phyloP scores from a whole-genome alignment of 2,113 vertebrate genomes.

The Lophius piscatorius region DNA sequence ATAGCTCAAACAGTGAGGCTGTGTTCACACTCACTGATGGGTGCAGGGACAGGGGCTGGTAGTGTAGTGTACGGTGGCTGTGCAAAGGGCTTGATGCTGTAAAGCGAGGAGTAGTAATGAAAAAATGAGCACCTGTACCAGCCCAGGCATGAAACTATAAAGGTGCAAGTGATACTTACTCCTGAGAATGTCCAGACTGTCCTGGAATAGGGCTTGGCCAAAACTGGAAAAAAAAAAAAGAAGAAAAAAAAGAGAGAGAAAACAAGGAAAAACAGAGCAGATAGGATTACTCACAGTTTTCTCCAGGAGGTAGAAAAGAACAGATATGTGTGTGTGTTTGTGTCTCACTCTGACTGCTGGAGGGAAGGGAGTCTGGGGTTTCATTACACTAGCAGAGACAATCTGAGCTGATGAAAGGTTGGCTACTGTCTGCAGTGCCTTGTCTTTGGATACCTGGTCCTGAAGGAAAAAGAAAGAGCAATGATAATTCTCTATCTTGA shows the following conservation, averaged over 20 bases:
- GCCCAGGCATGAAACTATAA: neutral
- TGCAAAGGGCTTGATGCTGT: conserved; percentile 96
- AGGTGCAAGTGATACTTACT: conserved; percentile 82
- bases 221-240: conserved; percentile 81
- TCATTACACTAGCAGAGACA: conserved; percentile 92
- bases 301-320: conserved; percentile 15
- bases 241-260: no score
- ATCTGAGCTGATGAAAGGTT: conserved; percentile 97
- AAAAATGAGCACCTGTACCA: conserved; percentile 2
- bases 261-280: neutral
- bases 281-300: conserved; percentile 19
- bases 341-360: conserved; percentile 89
- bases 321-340: conserved; percentile 13
- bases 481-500: neutral
- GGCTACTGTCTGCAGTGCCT: conserved; percentile 95
- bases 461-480: conserved; percentile 49
- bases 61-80: conserved; percentile 90
- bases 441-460: conserved; percentile 98
- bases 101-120: conserved; percentile 12
- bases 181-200: conserved; percentile 97
- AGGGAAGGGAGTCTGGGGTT: conserved; percentile 90
- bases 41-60: conserved; percentile 87
- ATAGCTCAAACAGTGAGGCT: neutral
- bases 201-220: conserved; percentile 92
- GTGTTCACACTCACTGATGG: conserved; percentile 85